phyloP scores from a whole-genome alignment of 2,797 vertebrate genomes.

The Rhinichthys osculus region DNA sequence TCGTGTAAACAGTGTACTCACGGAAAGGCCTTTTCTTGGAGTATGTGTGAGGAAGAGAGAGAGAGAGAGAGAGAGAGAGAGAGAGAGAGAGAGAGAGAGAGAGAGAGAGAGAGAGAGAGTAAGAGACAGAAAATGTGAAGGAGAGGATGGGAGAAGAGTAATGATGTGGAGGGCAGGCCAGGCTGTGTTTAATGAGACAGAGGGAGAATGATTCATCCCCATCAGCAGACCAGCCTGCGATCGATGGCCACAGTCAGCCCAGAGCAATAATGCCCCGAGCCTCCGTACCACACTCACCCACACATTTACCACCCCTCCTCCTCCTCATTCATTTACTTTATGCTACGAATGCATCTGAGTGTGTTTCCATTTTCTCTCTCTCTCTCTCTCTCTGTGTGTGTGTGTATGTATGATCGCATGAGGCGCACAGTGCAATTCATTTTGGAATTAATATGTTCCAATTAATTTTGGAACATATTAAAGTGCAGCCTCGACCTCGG shows the following conservation, averaged over 20 bases:
- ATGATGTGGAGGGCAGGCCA: slow-evolving; percentile 59
- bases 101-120: slow-evolving; percentile 39
- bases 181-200: slow-evolving; percentile 66
- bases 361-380: slow-evolving; percentile 13
- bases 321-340: slow-evolving; percentile 24
- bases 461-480: too few relatives aligned
- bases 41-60: slow-evolving; percentile 17
- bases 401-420: background rate
- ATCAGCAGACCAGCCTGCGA: slow-evolving; percentile 59
- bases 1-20: slow-evolving; percentile 28
- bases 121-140: background rate
- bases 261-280: slow-evolving; percentile 69
- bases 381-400: too few relatives aligned
- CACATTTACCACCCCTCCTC: slow-evolving; percentile 32
- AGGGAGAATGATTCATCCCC: slow-evolving; percentile 64
- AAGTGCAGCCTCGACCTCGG: slow-evolving; percentile 50
- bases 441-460: background rate
- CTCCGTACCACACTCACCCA: slow-evolving; percentile 62
- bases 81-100: background rate
- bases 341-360: slow-evolving; percentile 5
- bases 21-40: slow-evolving; percentile 18
- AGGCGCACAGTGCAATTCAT: background rate
- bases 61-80: slow-evolving; percentile 27
- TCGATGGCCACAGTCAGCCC: slow-evolving; percentile 63
- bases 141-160: slow-evolving; percentile 53